Conservation (phyloP, 1,140 invertebrate species). For the Drosophila lacertosa region DNA sequence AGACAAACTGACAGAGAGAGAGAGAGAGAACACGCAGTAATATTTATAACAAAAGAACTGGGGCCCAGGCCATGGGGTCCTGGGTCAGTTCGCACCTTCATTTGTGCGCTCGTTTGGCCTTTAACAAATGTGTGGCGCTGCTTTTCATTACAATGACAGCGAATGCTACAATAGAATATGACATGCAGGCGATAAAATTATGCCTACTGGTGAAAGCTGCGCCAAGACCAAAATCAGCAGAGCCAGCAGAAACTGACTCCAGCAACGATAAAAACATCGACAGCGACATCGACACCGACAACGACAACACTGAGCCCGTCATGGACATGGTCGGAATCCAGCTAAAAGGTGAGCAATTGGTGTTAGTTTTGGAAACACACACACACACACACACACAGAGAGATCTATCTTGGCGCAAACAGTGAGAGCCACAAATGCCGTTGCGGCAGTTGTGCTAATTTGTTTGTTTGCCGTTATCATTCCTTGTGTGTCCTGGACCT, state of each 20-base stretch:
- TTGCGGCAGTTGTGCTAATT: constrained; percentile 82
- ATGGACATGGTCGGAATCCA: constrained; percentile 25
- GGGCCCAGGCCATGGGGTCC: constrained; percentile 14
- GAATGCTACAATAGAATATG: constrained; percentile 82
- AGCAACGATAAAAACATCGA: too few species aligned
- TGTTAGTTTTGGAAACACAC: constrained; percentile 42
- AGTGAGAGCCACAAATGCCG: constrained; percentile 68
- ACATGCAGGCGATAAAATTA: constrained; percentile 81
- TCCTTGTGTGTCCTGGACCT: constrained; percentile 56
- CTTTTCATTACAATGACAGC: constrained; percentile 80
- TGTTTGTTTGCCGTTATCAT: constrained; percentile 81
- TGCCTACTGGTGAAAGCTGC: constrained; percentile 39
- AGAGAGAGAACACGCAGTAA: constrained; percentile 24
- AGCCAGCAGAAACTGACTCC: background rate
- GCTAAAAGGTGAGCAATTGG: constrained; percentile 51
- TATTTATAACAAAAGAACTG: constrained; percentile 52
- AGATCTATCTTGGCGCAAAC: constrained; percentile 21
- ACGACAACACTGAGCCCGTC: constrained; percentile 15
- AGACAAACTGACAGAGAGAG: background rate
- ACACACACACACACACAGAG: constrained; percentile 4
- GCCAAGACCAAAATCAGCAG: background rate
- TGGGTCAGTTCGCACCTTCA: constrained; percentile 78
- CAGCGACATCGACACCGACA: constrained; percentile 2
- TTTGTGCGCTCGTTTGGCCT: constrained; percentile 74
- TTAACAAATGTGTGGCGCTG: constrained; percentile 73